phyloP scores from a whole-genome alignment of 2,113 vertebrate species.

The Pterocles gutturalis region DNA sequence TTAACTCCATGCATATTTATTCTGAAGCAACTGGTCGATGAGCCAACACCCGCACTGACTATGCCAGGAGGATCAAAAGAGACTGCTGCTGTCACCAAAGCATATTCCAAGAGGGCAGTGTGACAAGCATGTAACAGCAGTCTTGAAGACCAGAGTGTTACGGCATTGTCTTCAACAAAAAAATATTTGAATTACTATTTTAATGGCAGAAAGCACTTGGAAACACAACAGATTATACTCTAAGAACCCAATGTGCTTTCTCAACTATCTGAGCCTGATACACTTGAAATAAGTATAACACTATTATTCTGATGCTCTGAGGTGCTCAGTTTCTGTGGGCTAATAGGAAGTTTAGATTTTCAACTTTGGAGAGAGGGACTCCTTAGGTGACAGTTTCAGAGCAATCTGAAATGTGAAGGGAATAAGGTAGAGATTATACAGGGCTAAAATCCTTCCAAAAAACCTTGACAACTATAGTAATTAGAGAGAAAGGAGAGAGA shows the following conservation, averaged over 20 bases:
- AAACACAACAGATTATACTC: neutral
- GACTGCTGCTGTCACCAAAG: neutral
- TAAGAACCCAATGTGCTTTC: neutral
- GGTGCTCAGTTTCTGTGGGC: neutral
- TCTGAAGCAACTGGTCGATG: neutral
- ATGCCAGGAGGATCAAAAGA: neutral
- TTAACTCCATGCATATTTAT: neutral
- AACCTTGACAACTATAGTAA: neutral
- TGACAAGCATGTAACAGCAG: neutral
- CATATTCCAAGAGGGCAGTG: neutral
- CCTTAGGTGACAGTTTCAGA: neutral
- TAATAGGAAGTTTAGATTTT: neutral
- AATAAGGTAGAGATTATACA: neutral
- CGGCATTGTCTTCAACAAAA: neutral
- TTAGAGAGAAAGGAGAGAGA: neutral
- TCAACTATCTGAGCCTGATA: neutral
- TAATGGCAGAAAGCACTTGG: neutral
- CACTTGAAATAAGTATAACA: neutral
- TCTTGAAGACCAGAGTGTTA: neutral
- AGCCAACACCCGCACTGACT: slow-evolving; percentile 1
- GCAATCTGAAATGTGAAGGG: neutral
- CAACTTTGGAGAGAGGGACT: neutral
- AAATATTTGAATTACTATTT: neutral
- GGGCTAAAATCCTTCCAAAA: neutral
- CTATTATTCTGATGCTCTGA: neutral